Evolutionary conservation across 2,888 invertebrate species (phyloP), one percentile per base, ranked within the genome.

Genomic region (Tryphoninae sp.): DNA sequence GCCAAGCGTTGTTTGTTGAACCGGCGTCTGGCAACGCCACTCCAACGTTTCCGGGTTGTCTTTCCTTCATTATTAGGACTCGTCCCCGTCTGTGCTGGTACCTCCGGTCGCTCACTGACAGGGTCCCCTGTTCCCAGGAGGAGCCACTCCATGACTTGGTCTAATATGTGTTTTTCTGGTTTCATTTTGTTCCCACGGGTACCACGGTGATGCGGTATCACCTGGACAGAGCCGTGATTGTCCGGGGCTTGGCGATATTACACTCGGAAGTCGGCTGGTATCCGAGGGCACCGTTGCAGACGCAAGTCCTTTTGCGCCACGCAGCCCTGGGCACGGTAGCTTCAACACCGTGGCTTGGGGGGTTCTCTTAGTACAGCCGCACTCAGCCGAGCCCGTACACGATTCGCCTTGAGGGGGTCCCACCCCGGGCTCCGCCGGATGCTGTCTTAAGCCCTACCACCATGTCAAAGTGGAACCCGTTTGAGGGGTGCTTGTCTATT

Each of bases 161-260:
- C 49, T 49, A 13, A 7, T 6, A n/a, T 2, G 0, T 49, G 9
- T 2, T 2, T 49, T n/a, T 49, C 49, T 49, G 11, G 51, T 51
- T 51, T 1, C 51, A 51, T 51, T 51, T 51, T 64, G 26, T 6
- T 26, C 64, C 64, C 22, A 64, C 64, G 64, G 33, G 22, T 64
- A 64, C n/a, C 26, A 26, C 26, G 62, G 62, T 26, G 62, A 62
- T 23, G 62, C 62, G 62, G 62, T 62, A 19, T 62, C 62, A 62
- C 33, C 62, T 33, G 23, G 62, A 3, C 33, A 49, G 49, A 49
- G 6, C 49, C 49, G 49, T n/a, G n/a, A 26, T 26, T 49, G 49
- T 49, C 49, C 49, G 49, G 49, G 49, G 49, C 26, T 26, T 3
- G 26, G 26, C 26, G 1, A 26, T 26, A 4, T 26, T 26, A 26